phyloP scores from a whole-genome alignment of 2,797 vertebrate genomes.

The Microhierax caerulescens region DNA sequence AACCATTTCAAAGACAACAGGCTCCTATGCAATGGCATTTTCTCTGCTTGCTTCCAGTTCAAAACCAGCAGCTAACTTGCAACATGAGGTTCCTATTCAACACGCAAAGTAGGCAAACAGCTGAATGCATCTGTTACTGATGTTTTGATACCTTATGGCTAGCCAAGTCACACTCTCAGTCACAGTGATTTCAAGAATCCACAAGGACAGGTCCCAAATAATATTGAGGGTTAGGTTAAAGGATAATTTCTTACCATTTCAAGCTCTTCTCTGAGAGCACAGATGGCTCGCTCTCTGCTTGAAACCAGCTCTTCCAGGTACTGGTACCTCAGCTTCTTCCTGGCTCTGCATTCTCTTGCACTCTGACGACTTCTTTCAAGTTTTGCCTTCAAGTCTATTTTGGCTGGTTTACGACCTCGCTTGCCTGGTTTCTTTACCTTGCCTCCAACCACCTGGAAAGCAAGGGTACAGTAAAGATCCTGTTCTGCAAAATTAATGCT shows the following conservation, averaged over 20 bases:
- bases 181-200: neutral
- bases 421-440: constrained; percentile 98
- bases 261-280: constrained; percentile 93
- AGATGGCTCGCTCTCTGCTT: constrained; percentile 93
- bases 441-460: constrained; percentile 84
- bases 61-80: neutral
- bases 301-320: constrained; percentile 97
- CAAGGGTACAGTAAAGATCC: neutral
- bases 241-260: constrained; percentile 85
- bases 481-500: neutral
- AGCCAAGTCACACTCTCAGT: constrained; percentile 8
- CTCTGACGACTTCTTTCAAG: constrained; percentile 95
- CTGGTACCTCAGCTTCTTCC: constrained; percentile 96
- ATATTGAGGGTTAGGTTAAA: neutral
- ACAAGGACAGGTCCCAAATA: neutral
- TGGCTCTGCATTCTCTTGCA: constrained; percentile 91
- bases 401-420: constrained; percentile 93
- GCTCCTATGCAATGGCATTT: neutral
- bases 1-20: neutral
- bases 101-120: neutral
- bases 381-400: constrained; percentile 97
- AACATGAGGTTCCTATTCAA: neutral
- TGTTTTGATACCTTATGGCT: neutral
- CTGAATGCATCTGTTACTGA: constrained; percentile 16
- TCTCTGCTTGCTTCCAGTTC: neutral